Percentiles rank a stretch among this genome's conserved stretches.
Evolutionary conservation across 2,797 vertebrate species (phyloP).

Genomic region (Argyrosomus regius): DNA sequence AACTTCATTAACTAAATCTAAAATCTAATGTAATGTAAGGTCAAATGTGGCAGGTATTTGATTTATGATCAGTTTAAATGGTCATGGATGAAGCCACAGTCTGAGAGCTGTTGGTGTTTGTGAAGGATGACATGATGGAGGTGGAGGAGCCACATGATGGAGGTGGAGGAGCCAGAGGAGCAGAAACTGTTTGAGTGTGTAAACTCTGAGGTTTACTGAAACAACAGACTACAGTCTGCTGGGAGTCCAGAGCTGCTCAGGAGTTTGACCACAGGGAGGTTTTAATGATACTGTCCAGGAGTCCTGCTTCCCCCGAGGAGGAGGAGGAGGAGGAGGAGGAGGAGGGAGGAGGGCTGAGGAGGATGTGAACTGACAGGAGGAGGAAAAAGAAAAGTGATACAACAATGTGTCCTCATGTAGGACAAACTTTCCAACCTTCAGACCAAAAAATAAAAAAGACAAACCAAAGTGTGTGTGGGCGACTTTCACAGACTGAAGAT

Average conservation of each 20-base stretch:
- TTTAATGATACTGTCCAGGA: conserved; percentile 68
- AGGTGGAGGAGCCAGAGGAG: conserved; percentile 45
- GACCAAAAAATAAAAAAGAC: too few species aligned
- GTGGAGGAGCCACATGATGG: conserved; percentile 35
- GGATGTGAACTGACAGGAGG: background rate
- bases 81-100: too few species aligned
- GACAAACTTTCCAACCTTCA: too few species aligned
- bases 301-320: background rate
- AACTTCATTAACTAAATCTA: too few species aligned
- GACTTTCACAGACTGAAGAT: too few species aligned
- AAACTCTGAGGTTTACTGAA: conserved; percentile 64
- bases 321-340: background rate
- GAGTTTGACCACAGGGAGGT: conserved; percentile 54
- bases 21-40: too few species aligned
- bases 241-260: conserved; percentile 42
- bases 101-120: too few species aligned
- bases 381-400: background rate
- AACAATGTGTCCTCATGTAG: too few species aligned
- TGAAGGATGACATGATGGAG: conserved; percentile 1
- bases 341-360: background rate
- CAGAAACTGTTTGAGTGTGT: conserved; percentile 47
- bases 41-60: too few species aligned
- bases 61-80: too few species aligned
- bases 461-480: too few species aligned
- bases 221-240: conserved; percentile 59